Evolutionary conservation across 2,113 vertebrate species (phyloP).

Genomic region (Lamprologus ornatipinnis): DNA sequence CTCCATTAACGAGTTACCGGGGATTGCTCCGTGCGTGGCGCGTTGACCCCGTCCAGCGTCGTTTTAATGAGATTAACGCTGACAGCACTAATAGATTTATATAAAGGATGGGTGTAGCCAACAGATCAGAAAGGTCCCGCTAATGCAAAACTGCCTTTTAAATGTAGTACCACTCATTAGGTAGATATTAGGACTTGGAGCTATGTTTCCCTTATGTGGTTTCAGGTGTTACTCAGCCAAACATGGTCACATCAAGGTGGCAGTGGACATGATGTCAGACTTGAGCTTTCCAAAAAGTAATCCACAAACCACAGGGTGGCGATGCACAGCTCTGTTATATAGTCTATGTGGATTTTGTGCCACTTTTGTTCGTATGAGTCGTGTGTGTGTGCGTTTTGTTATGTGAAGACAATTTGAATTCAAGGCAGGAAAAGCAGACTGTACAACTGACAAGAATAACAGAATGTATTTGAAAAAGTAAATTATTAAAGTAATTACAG

Average conservation of each 20-base stretch:
- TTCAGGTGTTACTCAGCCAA: background rate
- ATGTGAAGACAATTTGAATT: background rate
- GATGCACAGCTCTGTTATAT: background rate
- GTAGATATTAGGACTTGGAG: background rate
- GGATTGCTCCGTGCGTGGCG: fast-evolving
- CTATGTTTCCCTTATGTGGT: background rate
- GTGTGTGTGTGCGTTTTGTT: background rate
- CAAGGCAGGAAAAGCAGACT: background rate
- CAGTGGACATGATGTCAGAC: background rate
- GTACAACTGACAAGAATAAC: background rate
- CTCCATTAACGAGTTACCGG: fast-evolving
- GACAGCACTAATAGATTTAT: background rate
- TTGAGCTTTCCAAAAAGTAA: background rate
- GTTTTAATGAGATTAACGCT: background rate
- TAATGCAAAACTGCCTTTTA: background rate
- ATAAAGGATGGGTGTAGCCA: background rate
- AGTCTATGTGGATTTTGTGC: background rate
- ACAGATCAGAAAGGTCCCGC: background rate
- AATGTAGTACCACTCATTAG: background rate
- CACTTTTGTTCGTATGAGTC: background rate
- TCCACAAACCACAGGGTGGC: background rate
- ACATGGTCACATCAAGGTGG: background rate
- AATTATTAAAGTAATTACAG: background rate
- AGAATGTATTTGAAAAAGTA: background rate
- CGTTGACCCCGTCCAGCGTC: fast-evolving